Base-by-base conservation (phyloP, 2,888 invertebrate genomes). In the Yponomeuta evonymella region DNA sequence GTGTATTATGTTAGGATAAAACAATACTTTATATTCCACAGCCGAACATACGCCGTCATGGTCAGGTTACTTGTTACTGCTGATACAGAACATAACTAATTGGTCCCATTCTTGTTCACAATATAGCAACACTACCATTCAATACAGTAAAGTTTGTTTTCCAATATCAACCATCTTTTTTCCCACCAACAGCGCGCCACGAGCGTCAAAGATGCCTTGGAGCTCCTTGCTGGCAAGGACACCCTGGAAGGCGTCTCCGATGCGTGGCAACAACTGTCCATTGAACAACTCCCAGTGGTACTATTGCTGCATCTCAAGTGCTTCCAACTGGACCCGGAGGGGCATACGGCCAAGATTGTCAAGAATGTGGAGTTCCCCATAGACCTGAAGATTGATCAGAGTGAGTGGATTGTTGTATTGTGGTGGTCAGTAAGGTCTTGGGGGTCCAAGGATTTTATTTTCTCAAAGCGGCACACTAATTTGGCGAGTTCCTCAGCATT, bases 271-370 rank as follows among this genome's bases (percentile, higher is more conserved):
- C 97, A 98, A 85, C 94, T 97, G 71, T 96, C 96, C 12, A 86
- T 99, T 33, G 98, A 98, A 79, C 96, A 97, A 83, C 87, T 98
- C 73, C 99, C 98, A 0, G 95, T 96, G 6, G 96, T 98, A 1
- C 93, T 99, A 67, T 94, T 99, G 77, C 91, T 99, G 75, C 98
- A 99, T 86, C 94, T 99, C 72, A 99, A 99, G 88, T 97, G 98
- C 91, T 98, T 99, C 90, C 97, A 98, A 83, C 96, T 97, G 77
- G 95, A 96, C 80, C 92, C 94, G 4, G 97, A 98, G 75, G 97
- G 97, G 29, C 96, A 97, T 84, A 97, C 97, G 71, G 97, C 97
- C 75, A 99, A 99, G 89, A 96, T 98, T 72, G 93, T 97, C 74
- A 99, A 98, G 91, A 96, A 95, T 73, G 94, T 99, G 23, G 97